Evolutionary conservation across 2,888 invertebrate genomes (phyloP), one percentile per base, ranked within the genome.

Genomic region (Caenorhabditis angaria): DNA sequence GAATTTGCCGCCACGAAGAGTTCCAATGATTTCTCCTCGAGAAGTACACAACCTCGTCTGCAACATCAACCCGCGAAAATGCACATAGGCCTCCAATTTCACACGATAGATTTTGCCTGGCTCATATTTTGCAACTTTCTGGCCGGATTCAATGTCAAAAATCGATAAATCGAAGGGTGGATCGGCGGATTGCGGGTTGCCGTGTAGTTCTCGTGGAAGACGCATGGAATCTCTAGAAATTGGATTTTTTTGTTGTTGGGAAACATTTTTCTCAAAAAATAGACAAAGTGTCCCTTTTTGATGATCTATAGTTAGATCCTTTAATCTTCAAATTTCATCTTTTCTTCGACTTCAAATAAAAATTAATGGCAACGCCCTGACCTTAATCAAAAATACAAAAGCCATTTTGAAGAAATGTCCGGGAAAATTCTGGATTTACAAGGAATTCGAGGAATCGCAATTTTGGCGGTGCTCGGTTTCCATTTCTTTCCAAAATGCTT

Each of bases 1-100:
- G 59, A 82, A 82, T 25, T 74, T 65, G 25, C 82, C 82, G 22
- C 82, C 82, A 51, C 78, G 60, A 47, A 82, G 65, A 0, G 76
- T 57, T 10, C 82, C 82, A 55, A 82, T 82, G 25, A 82, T 63
- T 48, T 69, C 70, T 35, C 82, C 82, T 28, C 65, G 61, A 2
- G 76, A 63, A 24, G 75, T 73, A 55, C 69, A 70, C 12, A 82
- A 70, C 22, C 82, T 55, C 8, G 82, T 73, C 51, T 82, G 81
- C 10, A 82, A 54, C 63, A 82, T 70, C 10, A 82, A 48, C 0
- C 82, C 82, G 18, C 83, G 80, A 32, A 76, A 76, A 47, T 80
- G 80, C 1, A 78, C 72, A 48, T 72, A 78, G 10, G 78, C 78
- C 41, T 75, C 68, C 8, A 80, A 60, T 66, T 72, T 66, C 2